Evolutionary conservation across 2,797 vertebrate genomes (phyloP).

Genomic region (Steatocranus sp.): DNA sequence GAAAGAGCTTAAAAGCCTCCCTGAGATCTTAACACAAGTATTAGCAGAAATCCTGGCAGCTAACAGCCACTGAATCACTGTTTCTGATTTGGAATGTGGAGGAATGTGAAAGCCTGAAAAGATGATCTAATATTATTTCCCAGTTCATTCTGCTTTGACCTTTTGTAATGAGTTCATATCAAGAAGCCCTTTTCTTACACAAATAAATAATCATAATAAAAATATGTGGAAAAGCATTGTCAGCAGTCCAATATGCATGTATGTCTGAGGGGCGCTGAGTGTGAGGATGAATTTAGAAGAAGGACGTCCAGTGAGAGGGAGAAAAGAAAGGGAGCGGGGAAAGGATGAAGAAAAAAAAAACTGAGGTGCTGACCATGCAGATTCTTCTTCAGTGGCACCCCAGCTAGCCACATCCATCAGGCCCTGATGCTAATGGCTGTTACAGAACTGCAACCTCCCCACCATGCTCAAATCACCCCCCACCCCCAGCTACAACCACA

Average conservation of each 20-base stretch:
- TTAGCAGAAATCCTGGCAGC: not conserved
- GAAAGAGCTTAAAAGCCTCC: not conserved
- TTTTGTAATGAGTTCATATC: constrained; percentile 28
- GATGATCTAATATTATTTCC: not conserved
- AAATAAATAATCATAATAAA: not conserved
- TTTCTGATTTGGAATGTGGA: not conserved
- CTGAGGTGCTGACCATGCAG: constrained; percentile 44
- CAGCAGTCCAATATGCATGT: not conserved
- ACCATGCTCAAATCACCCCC: not conserved
- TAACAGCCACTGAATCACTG: not conserved
- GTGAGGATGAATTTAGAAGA: not conserved
- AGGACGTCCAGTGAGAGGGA: not conserved
- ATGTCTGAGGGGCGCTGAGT: not conserved
- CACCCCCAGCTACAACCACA: not conserved
- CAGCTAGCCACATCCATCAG: constrained; percentile 54
- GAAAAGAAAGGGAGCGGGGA: not conserved
- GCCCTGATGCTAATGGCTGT: constrained; percentile 55
- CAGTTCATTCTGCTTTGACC: constrained; percentile 17
- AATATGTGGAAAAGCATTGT: not conserved
- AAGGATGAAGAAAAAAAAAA: not conserved
- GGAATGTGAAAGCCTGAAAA: not conserved
- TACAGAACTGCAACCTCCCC: constrained; percentile 22
- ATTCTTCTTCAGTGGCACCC: constrained; percentile 36
- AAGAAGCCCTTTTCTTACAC: constrained; percentile 1
- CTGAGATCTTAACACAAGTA: not conserved